A percentile compares a stretch with the other conserved stretches of the same genome.
These are phyloP conservation scores for Cenopis cana DNA, from an alignment of 2,888 invertebrate genomes.

Conservation along the genomic window DNA sequence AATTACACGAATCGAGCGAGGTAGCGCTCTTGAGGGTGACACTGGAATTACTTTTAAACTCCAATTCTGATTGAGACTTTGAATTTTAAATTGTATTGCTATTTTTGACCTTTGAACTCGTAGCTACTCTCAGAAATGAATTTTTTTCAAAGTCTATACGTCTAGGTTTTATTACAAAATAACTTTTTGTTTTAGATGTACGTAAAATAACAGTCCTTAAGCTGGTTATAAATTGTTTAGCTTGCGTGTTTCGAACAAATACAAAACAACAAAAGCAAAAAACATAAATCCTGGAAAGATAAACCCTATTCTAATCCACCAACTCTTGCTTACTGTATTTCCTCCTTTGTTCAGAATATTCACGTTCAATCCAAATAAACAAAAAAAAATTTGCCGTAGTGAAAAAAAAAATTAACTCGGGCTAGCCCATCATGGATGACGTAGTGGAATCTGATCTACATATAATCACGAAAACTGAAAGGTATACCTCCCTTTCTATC, in stretches of 20 bases:
- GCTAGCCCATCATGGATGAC: no score
- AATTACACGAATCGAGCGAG: slow-evolving; percentile 5
- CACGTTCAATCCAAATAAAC: no score
- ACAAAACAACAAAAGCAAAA: neutral
- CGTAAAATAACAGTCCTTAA: neutral
- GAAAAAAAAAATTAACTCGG: no score
- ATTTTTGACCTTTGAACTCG: neutral
- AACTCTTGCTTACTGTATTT: neutral
- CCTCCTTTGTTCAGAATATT: no score
- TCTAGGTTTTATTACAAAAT: no score
- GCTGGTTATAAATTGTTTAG: neutral
- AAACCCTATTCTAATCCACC: slow-evolving; percentile 28
- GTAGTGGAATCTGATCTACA: no score
- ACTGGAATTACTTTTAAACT: slow-evolving; percentile 17
- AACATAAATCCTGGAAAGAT: slow-evolving; percentile 29
- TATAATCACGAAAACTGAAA: no score
- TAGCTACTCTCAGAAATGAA: no score
- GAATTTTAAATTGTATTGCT: slow-evolving; percentile 7
- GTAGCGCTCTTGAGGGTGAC: slow-evolving; percentile 17
- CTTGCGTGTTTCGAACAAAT: slow-evolving; percentile 4
- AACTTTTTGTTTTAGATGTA: no score
- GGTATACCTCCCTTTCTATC: no score
- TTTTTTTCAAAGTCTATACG: no score
- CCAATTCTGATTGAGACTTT: slow-evolving; percentile 1
- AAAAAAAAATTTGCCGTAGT: no score